A percentile compares a stretch with the other conserved stretches of the same genome.
These are phyloP conservation scores for Eristalis tenax DNA, from an alignment of 2,888 invertebrate species.

Conservation along the genomic window DNA sequence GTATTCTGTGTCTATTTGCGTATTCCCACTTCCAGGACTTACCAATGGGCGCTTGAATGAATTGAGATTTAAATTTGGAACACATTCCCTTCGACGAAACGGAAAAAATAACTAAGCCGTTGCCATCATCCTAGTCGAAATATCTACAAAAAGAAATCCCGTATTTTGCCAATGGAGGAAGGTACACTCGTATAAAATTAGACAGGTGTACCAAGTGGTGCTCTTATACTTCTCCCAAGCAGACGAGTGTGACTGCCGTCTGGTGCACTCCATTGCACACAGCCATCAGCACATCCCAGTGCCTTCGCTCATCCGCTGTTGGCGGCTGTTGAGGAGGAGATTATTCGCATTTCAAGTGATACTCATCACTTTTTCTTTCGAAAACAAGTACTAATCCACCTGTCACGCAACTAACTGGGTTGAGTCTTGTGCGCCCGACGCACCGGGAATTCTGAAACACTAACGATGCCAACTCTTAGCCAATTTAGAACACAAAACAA, in stretches of 20 bases:
- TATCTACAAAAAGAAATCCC: constrained; percentile 27
- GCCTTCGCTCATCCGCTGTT: constrained; percentile 11
- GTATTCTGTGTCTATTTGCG: background rate
- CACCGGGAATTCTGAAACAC: background rate
- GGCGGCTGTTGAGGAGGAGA: constrained; percentile 25
- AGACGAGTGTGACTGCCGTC: constrained; percentile 33
- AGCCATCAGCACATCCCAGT: background rate
- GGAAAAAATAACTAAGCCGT: background rate
- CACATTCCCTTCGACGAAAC: constrained; percentile 47
- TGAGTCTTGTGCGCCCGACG: constrained; percentile 32
- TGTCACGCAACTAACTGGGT: constrained; percentile 42
- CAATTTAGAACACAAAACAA: constrained; percentile 49
- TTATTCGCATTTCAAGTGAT: constrained; percentile 62
- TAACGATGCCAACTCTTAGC: constrained; percentile 19
- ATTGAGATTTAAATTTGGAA: constrained; percentile 52
- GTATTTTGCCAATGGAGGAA: constrained; percentile 27
- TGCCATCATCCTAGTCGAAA: constrained; percentile 22
- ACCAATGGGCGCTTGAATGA: background rate
- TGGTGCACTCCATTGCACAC: constrained; percentile 40
- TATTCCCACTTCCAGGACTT: background rate
- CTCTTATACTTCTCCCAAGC: constrained; percentile 39
- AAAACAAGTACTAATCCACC: constrained; percentile 49
- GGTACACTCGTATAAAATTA: constrained; percentile 50
- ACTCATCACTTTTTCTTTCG: constrained; percentile 66
- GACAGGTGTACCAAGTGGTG: constrained; percentile 68